Conservation (phyloP, 2,113 vertebrate species). For the Petaurus breviceps region DNA sequence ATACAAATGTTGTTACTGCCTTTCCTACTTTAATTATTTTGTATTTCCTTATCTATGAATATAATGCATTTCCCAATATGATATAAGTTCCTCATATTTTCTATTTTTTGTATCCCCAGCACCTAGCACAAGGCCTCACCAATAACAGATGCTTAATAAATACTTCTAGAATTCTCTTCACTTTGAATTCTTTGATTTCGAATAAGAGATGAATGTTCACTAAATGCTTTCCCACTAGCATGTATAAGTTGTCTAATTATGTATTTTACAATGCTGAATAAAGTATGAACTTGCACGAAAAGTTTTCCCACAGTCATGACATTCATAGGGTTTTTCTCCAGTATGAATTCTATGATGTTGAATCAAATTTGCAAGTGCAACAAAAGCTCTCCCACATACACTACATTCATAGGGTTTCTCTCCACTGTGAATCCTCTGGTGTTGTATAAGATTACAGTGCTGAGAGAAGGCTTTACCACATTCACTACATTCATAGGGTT, state of each 20-base stretch:
- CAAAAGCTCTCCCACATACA: not conserved
- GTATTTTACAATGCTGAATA: not conserved
- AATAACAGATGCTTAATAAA: not conserved
- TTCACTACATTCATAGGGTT: too few relatives aligned
- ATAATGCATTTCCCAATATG: not conserved
- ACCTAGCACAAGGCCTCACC: not conserved
- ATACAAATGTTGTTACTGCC: not conserved
- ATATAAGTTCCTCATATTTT: not conserved
- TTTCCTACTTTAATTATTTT: not conserved
- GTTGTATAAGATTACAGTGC: too few relatives aligned
- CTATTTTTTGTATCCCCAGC: not conserved
- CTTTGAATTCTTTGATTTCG: not conserved
- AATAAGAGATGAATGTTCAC: not conserved
- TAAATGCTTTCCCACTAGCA: not conserved
- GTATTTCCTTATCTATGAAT: not conserved
- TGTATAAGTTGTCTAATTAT: not conserved
- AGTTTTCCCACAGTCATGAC: not conserved
- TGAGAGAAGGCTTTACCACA: too few relatives aligned
- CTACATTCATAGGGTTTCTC: not conserved
- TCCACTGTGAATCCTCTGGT: too few relatives aligned
- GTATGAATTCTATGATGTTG: conserved; percentile 59
- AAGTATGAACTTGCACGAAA: not conserved
- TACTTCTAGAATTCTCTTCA: not conserved
- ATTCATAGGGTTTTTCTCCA: not conserved
- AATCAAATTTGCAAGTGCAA: not conserved